phyloP scores from a whole-genome alignment of 2,113 vertebrate species.

The Danio rerio region GRCz12tu NC_133179.1:73284501-73285000 shows the following conservation, averaged over 20 bases:
- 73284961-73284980: too few relatives aligned
- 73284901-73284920: conserved; percentile 55
- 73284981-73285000: too few relatives aligned
- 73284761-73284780: neutral
- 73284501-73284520: too few relatives aligned
- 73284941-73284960: too few relatives aligned
- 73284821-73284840: conserved; percentile 47
- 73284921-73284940: too few relatives aligned
- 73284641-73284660: neutral
- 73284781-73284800: conserved; percentile 49
- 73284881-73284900: neutral
- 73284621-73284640: neutral
- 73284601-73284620: neutral
- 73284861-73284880: too few relatives aligned
- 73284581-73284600: neutral
- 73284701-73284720: conserved; percentile 96
- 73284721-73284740: conserved; percentile 96
- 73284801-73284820: conserved; percentile 67
- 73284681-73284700: conserved; percentile 74
- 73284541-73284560: too few relatives aligned
- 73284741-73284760: conserved; percentile 87
- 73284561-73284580: neutral
- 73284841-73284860: conserved; percentile 22
- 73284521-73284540: too few relatives aligned
- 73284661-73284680: neutral